A percentile compares a stretch with the other conserved stretches of the same genome.
Evolutionary conservation across 2,888 invertebrate species (phyloP).

Genomic region (Scrobipalpa atriplicella): DNA sequence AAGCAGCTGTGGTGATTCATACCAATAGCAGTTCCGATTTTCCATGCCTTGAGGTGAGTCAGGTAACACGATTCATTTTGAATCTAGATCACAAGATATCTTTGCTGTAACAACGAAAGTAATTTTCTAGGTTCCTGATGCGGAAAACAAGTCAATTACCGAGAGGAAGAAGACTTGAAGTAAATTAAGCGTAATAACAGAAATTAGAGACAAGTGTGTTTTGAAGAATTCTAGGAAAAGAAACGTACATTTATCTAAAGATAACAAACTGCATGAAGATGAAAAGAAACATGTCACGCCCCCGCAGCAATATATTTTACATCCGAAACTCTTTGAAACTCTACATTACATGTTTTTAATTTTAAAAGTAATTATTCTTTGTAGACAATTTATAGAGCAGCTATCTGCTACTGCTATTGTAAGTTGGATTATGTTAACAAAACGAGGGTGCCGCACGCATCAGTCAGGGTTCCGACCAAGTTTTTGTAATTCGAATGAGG

Average conservation of each 20-base stretch:
- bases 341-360: background rate
- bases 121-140: slow-evolving; percentile 26
- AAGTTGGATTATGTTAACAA: background rate
- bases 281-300: slow-evolving; percentile 9
- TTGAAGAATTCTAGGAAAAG: slow-evolving; percentile 1
- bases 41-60: slow-evolving; percentile 23
- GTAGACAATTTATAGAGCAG: background rate
- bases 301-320: slow-evolving; percentile 11
- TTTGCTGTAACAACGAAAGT: slow-evolving; percentile 27
- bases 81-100: slow-evolving; percentile 25
- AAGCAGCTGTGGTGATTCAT: slow-evolving; percentile 15
- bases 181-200: background rate
- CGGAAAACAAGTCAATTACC: slow-evolving; percentile 25
- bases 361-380: background rate
- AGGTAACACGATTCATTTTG: slow-evolving; percentile 24
- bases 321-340: background rate
- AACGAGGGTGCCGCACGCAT: slow-evolving; percentile 15
- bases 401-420: background rate
- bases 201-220: background rate
- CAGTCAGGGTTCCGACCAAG: background rate
- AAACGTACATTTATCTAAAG: background rate
- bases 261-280: slow-evolving; percentile 14
- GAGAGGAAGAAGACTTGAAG: slow-evolving; percentile 3
- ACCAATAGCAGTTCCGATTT: slow-evolving; percentile 23
- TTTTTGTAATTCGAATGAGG: slow-evolving; percentile 24